Evolutionary conservation across 2,113 vertebrate genomes (phyloP), one percentile per base, ranked within the genome.

Genomic region (Brienomyrus longianalis): DNA sequence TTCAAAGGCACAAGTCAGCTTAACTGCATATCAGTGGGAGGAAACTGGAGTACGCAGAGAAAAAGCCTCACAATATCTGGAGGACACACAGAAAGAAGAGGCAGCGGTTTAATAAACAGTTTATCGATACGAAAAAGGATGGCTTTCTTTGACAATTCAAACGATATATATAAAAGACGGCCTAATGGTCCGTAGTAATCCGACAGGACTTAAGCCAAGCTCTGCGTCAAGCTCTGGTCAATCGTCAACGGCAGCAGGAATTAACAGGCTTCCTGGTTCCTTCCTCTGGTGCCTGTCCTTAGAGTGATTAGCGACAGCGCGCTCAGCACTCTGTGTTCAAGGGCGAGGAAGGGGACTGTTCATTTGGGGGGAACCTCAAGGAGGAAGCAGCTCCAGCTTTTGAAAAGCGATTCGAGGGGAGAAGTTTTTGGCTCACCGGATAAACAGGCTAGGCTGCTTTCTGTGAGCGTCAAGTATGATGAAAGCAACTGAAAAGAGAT

Each of bases 401-500:
- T 50, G 4, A 47, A 27, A 51, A 48, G 48, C 23, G 51, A 87
- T 87, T 56, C 51, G 85, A 27, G 48, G 51, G 85, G 27, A 31
- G 31, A 54, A 56, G 27, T 91, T 91, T 92, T 66, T 39, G 92
- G 91, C 88, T 89, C 80, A n/a, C 83, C 21, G 21, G 83, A 95
- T 93, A 94, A 95, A 95, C 94, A 94, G 93, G 88, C 2, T 74
- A 47, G 91, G 59, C 90, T 45, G 92, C 56, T 89, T 89, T 92
- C 92, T 92, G 93, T 80, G 66, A 92, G 88, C 85, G 50, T 17
- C 2, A 90, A 80, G 91, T 86, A 93, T 95, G 95, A 95, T 95
- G 94, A 94, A 95, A 95, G 94, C 92, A 90, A 88, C 90, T 93
- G 94, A 95, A 95, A 95, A 93, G 86, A 90, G 90, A 92, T 94